Base-by-base conservation (phyloP, 2,113 vertebrate genomes). In the Cryptotis parvus region DNA sequence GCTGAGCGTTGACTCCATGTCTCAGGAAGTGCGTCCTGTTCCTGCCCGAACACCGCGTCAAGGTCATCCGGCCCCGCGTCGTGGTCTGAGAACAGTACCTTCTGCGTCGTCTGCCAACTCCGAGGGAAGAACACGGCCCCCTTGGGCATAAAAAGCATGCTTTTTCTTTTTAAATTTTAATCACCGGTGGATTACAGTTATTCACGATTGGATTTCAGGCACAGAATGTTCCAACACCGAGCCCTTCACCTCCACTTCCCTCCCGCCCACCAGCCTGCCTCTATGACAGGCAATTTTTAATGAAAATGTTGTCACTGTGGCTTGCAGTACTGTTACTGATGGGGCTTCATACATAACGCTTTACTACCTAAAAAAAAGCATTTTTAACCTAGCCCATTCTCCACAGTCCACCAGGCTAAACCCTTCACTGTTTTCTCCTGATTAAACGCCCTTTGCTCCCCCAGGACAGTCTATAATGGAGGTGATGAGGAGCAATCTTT, bases 381-480 rank as follows among this genome's bases (percentile, higher is more conserved):
- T 43, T 91, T 73, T 69, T 66, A n/a, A 52, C 66, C 68, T 69
- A 68, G 29, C 80, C 82, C 61, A 9, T 15, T 91, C 69, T 41
- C 76, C 68, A 41, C 49, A 11, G n/a, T 37, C 52, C 45, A 26
- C 35, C 29, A 18, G 2, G 9, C 68, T 45, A 16, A 33, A 31
- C 65, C 58, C 52, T 58, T 91, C 87, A 74, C 29, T 41, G 39
- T 49, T 83, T 92, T 58, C n/a, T 82, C 68, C 81, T 83, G 90
- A 85, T 90, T 72, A 72, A 90, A 87, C 93, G 81, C 84, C 68
- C 90, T 82, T 45, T 45, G 89, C 87, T 87, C 79, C 52, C 45
- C 70, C 78, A 6, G 84, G 39, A 68, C 87, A 75, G 49, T 76
- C 91, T 72, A 2, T 91, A 69, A 92, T 83, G 84, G 84, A 2